Base-by-base conservation (phyloP, 2,113 vertebrate genomes). In the Sylvicapra grimmia region DNA sequence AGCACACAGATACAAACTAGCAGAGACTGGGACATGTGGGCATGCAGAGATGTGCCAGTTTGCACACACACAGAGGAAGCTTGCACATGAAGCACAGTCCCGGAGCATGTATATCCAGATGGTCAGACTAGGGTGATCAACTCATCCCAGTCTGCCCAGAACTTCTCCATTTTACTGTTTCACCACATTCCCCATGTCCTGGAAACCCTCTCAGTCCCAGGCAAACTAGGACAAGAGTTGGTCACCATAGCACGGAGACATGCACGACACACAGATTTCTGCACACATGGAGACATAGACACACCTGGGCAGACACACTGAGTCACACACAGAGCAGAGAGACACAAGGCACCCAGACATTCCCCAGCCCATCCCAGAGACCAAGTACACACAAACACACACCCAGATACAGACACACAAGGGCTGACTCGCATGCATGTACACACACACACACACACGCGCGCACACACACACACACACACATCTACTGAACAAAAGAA, bases 51-150 rank as follows among this genome's bases (percentile, higher is more conserved):
- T 31, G 3, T 6, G 58, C 3, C 53, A 27, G 49, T 33, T 4
- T n/a, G 44, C 54, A 36, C 19, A 33, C 14, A 18, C 49, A 11
- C 9, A 12, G 15, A 33, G 72, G 68, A 21, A 63, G 21, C 0
- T 1, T 4, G 1, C 31, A 1, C 21, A 21, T 8, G 3, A 18
- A 47, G 49, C 40, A 23, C 19, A 8, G 1, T 56, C 33, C 6
- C 0, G 4, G 29, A n/a, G 4, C n/a, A 11, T 1, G 13, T 11
- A 9, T 4, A 4, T 14, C 63, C 61, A 31, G 79, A n/a, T 0
- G 3, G 11, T 54, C 49, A 65, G 23, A 13, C 0, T 31, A 47
- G 31, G 23, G 54, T 3, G 53, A 4, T 33, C 40, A 7, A 0
- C 31, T 72, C 4, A 4, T 6, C n/a, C 68, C 27, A 1, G 23